Base-by-base conservation (phyloP, 2,113 vertebrate genomes). In the Ceyx cyanopectus region DNA sequence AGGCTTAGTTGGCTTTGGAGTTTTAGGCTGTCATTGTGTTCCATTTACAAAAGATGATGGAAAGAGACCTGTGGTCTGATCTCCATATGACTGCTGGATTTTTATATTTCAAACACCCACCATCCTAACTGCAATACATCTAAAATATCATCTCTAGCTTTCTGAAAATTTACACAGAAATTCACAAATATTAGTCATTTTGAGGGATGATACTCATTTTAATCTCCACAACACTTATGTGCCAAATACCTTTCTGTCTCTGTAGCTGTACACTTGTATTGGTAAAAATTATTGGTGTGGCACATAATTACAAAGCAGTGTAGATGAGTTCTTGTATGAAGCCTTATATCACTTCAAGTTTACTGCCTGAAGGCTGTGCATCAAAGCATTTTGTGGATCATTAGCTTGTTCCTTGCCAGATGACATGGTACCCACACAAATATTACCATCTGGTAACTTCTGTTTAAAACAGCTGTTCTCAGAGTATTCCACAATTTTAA, bases 391-490 rank as follows among this genome's bases (percentile, higher is more conserved):
- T 92, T 91, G 84, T 92, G 74, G 93, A 94, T 87, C 81, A 62
- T 87, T 87, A 89, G 87, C 72, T 92, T 85, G 70, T 95, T 95
- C 81, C 70, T 82, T 93, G 93, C 91, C 91, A 95, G 91, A 94
- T 57, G 40, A 89, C 4, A 4, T 91, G 87, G 60, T 92, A 87
- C 94, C 91, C 95, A 96, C 95, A 91, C 85, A 95, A 91, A 91
- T 94, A 89, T 80, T 95, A 66, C 94, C 89, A 94, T 95, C 93
- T 95, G 94, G 75, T 92, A 95, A 91, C 94, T 91, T 96, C 91
- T 94, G 91, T 43, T 90, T 84, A 86, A 96, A 95, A 57, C 94
- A 94, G 92, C 85, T 95, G 90, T 91, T 88, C 51, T 78, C 76
- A 70, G 76, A 93, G 40, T 81, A 75, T 93, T 96, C 85, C 48